A percentile compares a stretch with the other conserved stretches of the same genome.
These are phyloP conservation scores for Meiosimyza platycephala DNA, from an alignment of 2,888 invertebrate genomes.

Conservation along the genomic window DNA sequence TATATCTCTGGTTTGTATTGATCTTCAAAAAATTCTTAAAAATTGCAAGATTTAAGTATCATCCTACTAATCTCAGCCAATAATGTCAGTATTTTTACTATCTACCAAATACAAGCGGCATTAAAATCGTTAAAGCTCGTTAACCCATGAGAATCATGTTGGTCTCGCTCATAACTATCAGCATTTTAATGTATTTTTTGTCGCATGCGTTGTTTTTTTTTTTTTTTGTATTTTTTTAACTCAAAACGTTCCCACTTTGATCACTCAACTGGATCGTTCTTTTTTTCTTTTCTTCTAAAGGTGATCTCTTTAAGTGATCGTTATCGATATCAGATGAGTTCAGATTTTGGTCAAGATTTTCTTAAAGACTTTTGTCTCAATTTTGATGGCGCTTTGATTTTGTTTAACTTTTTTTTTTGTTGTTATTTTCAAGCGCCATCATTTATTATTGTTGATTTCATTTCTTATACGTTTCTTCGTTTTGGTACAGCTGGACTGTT, in stretches of 20 bases:
- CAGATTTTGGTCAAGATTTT: conserved; percentile 38
- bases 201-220: not conserved
- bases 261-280: not conserved
- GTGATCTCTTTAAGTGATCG: conserved; percentile 24
- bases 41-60: too few relatives aligned
- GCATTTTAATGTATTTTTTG: too few relatives aligned
- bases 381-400: conserved; percentile 41
- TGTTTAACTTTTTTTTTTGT: conserved; percentile 33
- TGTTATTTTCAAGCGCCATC: conserved; percentile 61
- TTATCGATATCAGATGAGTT: conserved; percentile 39
- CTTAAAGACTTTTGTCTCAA: conserved; percentile 31
- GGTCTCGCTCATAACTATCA: conserved; percentile 23
- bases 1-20: too few relatives aligned
- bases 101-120: conserved; percentile 27
- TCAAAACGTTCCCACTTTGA: not conserved
- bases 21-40: too few relatives aligned
- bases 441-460: conserved; percentile 58
- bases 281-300: conserved; percentile 12
- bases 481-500: conserved; percentile 16
- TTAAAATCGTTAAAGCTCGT: conserved; percentile 24
- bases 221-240: not conserved
- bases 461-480: conserved; percentile 34
- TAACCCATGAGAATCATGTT: conserved; percentile 30
- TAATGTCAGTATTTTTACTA: conserved; percentile 18
- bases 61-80: too few relatives aligned